A percentile compares a stretch with the other conserved stretches of the same genome.
These are phyloP conservation scores for Chrysemys picta DNA, from an alignment of 2,113 vertebrate species.

Conservation along the genomic window DNA sequence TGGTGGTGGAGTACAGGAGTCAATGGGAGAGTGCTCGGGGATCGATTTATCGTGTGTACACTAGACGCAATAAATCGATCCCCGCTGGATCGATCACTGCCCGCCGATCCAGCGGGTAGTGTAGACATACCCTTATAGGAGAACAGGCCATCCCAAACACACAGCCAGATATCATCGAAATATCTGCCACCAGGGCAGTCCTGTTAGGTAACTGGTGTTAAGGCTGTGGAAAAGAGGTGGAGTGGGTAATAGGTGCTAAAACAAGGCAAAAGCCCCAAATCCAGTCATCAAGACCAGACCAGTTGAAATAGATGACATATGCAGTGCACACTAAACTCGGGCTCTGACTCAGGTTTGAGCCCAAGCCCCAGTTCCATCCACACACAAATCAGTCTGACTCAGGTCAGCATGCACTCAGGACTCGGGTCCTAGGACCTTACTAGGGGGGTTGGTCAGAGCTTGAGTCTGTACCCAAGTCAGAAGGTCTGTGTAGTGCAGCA, in stretches of 20 bases:
- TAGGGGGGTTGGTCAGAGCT: not conserved
- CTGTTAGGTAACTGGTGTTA: not conserved
- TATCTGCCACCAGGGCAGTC: not conserved
- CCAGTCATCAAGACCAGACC: not conserved
- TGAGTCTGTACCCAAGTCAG: not conserved
- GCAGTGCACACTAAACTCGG: not conserved
- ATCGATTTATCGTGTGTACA: no score
- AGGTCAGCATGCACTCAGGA: no score
- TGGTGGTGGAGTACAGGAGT: no score
- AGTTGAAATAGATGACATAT: not conserved
- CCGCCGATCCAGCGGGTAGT: no score
- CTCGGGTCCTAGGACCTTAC: not conserved
- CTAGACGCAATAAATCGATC: no score
- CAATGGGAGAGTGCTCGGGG: no score
- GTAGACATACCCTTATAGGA: no score
- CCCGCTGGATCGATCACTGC: no score
- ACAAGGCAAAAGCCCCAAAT: not conserved
- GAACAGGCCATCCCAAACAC: rapidly evolving
- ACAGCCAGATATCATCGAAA: not conserved
- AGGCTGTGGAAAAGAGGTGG: not conserved
- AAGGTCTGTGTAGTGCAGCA: not conserved
- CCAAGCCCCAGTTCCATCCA: not conserved
- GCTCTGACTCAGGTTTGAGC: not conserved
- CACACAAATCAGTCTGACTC: not conserved
- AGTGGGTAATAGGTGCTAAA: not conserved